phyloP scores from a whole-genome alignment of 1,140 invertebrate species.

The Ceratina australensis region DNA sequence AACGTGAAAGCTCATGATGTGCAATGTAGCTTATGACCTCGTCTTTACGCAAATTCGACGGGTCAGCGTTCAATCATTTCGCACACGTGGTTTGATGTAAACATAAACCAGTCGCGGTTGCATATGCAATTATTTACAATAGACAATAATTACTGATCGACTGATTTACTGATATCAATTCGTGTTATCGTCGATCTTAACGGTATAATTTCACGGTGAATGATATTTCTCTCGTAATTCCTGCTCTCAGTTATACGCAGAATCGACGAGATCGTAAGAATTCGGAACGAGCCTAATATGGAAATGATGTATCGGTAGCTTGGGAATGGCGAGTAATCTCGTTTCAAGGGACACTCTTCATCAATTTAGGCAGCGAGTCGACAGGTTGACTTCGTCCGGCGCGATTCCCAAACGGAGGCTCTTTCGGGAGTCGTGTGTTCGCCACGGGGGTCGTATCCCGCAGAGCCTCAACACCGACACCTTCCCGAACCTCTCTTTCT shows the following conservation, averaged over 20 bases:
- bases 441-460: conserved; percentile 74
- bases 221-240: background rate
- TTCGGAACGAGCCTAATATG: background rate
- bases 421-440: conserved; percentile 73
- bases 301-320: conserved; percentile 52
- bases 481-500: conserved; percentile 50
- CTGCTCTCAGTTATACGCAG: no score
- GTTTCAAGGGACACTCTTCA: conserved; percentile 57
- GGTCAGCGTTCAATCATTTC: background rate
- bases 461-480: conserved; percentile 69
- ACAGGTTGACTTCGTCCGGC: conserved; percentile 60
- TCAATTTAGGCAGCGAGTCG: conserved; percentile 55
- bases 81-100: conserved; percentile 13
- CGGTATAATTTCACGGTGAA: background rate
- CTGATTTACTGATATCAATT: conserved; percentile 12
- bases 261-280: background rate
- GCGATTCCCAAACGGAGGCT: conserved; percentile 72
- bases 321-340: conserved; percentile 55
- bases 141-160: conserved; percentile 26
- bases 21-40: background rate
- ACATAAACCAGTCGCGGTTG: conserved; percentile 8
- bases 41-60: background rate
- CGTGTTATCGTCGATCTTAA: conserved; percentile 15
- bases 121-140: conserved; percentile 31
- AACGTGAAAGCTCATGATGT: no score